Evolutionary conservation across 2,888 invertebrate genomes (phyloP), one percentile per base, ranked within the genome.

Genomic region (Acronicta aceris): DNA sequence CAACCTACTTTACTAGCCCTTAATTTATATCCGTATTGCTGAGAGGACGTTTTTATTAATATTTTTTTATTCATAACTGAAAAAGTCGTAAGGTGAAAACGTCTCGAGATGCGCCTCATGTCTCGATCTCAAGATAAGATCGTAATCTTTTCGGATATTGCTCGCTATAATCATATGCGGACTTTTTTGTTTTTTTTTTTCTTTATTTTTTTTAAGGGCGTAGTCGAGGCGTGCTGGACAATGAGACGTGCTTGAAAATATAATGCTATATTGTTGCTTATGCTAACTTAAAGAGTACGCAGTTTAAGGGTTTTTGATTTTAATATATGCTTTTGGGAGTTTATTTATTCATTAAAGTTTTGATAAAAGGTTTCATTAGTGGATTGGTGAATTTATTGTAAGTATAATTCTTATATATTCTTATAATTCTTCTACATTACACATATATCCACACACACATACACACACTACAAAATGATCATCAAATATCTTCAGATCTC

Each of bases 101-200:
- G 83, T 74, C 84, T 73, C 79, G 74, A 84, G 87, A 89, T 86
- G 87, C 83, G 88, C 79, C 84, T 81, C 89, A 88, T 91, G 93
- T 93, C 87, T 45, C 83, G 94, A 93, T 93, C 81, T 76, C 66
- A 63, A 86, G 94, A 94, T 94, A 94, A 94, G 94, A 94, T 94
- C 78, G 87, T 84, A 87, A 94, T 94, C 94, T 91, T 91, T 91
- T 89, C 91, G 93, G 93, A 93, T 94, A 94, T 93, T 93, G 93
- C 93, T 90, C 93, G 90, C 85, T 80, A 89, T 94, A 94, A 94
- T 94, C 94, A 92, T 93, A 94, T 94, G 94, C 94, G 86, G 83
- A 76, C 78, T 88, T 89, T 89, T 88, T 86, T 81, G 71, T 72
- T 71, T 74, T 70, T 74, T 61, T 68, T 72, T 63, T 65, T 71